These are phyloP conservation scores for Gortyna flavago DNA, from an alignment of 2,888 invertebrate species.

Conservation along the genomic window DNA sequence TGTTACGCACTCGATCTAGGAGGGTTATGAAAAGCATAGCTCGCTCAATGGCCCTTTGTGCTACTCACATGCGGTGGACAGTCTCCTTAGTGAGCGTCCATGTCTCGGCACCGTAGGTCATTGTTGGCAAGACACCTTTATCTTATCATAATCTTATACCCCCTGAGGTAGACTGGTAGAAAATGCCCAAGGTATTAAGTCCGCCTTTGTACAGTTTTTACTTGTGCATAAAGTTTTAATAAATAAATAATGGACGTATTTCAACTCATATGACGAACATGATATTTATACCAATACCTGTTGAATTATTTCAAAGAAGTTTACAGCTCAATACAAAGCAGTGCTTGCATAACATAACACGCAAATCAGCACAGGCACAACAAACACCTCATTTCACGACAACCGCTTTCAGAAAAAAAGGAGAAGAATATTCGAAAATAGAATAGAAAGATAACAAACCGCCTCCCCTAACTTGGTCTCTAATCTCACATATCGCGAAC, in stretches of 20 bases:
- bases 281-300: background rate
- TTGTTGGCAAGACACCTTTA: too few relatives aligned
- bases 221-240: too few relatives aligned
- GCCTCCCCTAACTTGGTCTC: slow-evolving; percentile 26
- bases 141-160: too few relatives aligned
- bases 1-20: too few relatives aligned
- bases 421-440: slow-evolving; percentile 26
- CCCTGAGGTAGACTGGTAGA: too few relatives aligned
- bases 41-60: too few relatives aligned
- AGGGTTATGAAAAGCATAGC: too few relatives aligned
- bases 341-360: background rate
- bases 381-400: background rate
- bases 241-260: background rate
- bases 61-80: too few relatives aligned
- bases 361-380: background rate
- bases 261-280: background rate
- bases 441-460: slow-evolving; percentile 23
- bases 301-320: background rate
- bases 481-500: slow-evolving; percentile 43
- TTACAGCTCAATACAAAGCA: background rate
- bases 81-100: too few relatives aligned
- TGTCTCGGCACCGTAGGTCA: too few relatives aligned
- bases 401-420: background rate
- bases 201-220: too few relatives aligned
- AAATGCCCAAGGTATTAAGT: too few relatives aligned